Percentiles rank a stretch among this genome's conserved stretches.
Conservation (phyloP, 1,140 invertebrate genomes). For the Portunus trituberculatus region DNA sequence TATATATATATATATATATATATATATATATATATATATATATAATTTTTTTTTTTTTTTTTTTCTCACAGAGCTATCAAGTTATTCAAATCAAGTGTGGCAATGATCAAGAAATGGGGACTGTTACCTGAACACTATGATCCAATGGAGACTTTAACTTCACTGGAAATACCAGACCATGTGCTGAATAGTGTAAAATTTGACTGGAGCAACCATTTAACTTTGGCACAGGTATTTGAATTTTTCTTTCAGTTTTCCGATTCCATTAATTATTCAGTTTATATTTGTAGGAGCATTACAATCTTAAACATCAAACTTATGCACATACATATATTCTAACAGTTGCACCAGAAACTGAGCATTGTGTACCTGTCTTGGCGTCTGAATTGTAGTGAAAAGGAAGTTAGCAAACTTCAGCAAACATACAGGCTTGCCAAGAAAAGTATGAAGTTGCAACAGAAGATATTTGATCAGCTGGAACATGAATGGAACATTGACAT, state of each 20-base stretch:
- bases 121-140: constrained; percentile 39
- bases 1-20: background rate
- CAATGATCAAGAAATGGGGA: constrained; percentile 36
- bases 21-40: background rate
- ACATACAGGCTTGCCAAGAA: constrained; percentile 46
- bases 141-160: background rate
- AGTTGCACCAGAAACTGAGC: constrained; percentile 41
- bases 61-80: background rate
- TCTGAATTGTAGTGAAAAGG: constrained; percentile 5
- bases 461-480: constrained; percentile 10
- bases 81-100: constrained; percentile 15
- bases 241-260: background rate
- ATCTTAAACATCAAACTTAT: no score
- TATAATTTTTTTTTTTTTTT: background rate
- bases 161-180: background rate
- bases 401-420: background rate
- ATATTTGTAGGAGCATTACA: no score
- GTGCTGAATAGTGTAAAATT: background rate
- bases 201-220: background rate
- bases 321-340: background rate
- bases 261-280: background rate
- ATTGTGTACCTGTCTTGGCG: constrained; percentile 26
- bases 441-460: constrained; percentile 38
- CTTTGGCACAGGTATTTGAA: background rate
- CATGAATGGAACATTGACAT: constrained; percentile 38